Conservation (phyloP, 2,113 vertebrate genomes). For the Glaucomys volans region DNA sequence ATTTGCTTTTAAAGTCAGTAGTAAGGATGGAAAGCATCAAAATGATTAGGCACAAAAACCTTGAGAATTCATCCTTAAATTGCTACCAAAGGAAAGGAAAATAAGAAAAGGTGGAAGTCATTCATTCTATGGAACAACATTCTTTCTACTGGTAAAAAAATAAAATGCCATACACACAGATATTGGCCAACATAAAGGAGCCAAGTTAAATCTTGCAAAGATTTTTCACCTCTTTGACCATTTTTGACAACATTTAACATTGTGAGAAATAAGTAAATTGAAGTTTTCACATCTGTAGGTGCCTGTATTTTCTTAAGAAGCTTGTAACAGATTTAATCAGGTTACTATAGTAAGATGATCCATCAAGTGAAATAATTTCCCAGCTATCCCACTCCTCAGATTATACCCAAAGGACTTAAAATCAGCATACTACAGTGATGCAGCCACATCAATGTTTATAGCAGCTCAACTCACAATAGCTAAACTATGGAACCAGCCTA, state of each 20-base stretch:
- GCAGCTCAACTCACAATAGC: too few relatives aligned
- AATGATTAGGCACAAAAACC: not conserved
- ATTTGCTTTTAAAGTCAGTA: not conserved
- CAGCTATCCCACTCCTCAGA: too few relatives aligned
- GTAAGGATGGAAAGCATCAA: slow-evolving; percentile 27
- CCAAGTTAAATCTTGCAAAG: not conserved
- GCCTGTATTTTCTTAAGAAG: not conserved
- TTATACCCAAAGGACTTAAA: too few relatives aligned
- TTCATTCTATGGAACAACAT: not conserved
- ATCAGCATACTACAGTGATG: too few relatives aligned
- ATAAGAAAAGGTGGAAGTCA: not conserved
- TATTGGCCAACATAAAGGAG: not conserved
- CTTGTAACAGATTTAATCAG: not conserved
- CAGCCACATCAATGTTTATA: too few relatives aligned
- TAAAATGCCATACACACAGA: not conserved
- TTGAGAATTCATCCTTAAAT: slow-evolving; percentile 12
- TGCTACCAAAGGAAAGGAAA: slow-evolving; percentile 51
- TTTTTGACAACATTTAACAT: not conserved
- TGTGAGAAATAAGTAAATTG: not conserved
- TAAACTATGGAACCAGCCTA: too few relatives aligned
- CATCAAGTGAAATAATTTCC: slow-evolving; percentile 22
- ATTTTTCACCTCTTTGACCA: not conserved
- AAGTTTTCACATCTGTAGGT: not conserved
- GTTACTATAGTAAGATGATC: not conserved
- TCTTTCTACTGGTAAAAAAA: slow-evolving; percentile 12